Evolutionary conservation across 2,113 vertebrate genomes (phyloP), one percentile per base, ranked within the genome.

Genomic region (Empidonax alnorum): DNA sequence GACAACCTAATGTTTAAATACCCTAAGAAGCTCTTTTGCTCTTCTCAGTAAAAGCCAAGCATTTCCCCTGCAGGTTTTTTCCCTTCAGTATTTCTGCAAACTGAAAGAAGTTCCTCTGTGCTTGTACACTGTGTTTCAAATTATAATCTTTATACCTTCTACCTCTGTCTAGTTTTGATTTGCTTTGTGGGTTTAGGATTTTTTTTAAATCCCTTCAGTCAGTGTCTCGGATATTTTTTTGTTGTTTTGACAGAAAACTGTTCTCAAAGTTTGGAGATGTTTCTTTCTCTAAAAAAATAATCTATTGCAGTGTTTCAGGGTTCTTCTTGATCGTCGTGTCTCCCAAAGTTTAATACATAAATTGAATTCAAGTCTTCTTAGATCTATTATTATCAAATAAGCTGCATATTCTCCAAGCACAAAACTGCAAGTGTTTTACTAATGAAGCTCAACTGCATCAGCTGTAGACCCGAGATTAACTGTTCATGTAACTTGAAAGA

Each of bases 311-410:
- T 97, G 67, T 91, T 98, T 90, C 94, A 97, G 84, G 96, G 98
- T 95, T 96, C 66, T 15, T 98, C 98, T 89, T 98, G 96, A 97
- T 98, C 81, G 65, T 97, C 95, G 66, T 97, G 97, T 91, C 93
- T 98, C 49, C 73, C 95, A 61, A 97, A 89, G 31, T 97, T 97
- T 90, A 97, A 98, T 96, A 96, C 97, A 87, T 81, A 73, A 53
- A 87, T 53, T 37, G 33, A 69, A 74, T 46, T 33, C 21, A 78
- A 78, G 52, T 31, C 37, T 85, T 85, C 28, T 37, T 71, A 52
- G 13, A 39, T 37, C 30, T 79, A 28, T 66, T 75, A 8, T 33
- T 66, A 30, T 72, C 22, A 53, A 89, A 71, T 50, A 79, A 56
- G 46, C 42, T 52, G 11, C 7, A 56, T 37, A 35, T 89, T 66